A percentile compares a stretch with the other conserved stretches of the same genome.
Evolutionary conservation across 92 coral and sea anemone species (phyloP).

Genomic region (Parazoanthus swiftii): DNA sequence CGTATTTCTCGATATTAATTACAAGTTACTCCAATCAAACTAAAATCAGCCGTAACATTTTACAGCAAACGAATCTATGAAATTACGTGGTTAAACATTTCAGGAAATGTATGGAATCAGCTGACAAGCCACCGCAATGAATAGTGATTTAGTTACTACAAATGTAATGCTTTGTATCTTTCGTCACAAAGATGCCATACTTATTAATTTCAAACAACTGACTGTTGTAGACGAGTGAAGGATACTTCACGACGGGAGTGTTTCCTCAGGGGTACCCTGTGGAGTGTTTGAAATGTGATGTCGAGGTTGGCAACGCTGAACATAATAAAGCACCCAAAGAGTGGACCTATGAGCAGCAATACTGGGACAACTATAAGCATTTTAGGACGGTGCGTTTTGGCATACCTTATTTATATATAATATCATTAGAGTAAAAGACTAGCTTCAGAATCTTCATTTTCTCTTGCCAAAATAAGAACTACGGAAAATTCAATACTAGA

Average conservation of each 20-base stretch:
- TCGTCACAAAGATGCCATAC: background rate
- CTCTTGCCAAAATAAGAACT: no score
- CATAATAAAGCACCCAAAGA: slow-evolving; percentile 63
- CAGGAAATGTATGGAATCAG: no score
- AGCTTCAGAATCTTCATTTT: no score
- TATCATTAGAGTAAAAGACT: no score
- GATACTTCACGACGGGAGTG: slow-evolving; percentile 66
- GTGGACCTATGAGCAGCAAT: slow-evolving; percentile 70
- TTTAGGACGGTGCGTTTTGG: slow-evolving; percentile 59
- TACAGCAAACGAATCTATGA: no score
- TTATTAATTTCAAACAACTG: background rate
- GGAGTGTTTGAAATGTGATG: slow-evolving; percentile 81
- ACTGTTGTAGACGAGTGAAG: slow-evolving; percentile 74
- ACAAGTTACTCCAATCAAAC: no score
- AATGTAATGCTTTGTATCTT: background rate
- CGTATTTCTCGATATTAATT: no score
- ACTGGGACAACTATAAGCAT: slow-evolving; percentile 59
- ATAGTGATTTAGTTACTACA: background rate
- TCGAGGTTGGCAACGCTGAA: slow-evolving; percentile 72
- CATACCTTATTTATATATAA: background rate
- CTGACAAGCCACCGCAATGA: no score
- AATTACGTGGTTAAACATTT: no score
- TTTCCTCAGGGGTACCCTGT: slow-evolving; percentile 87
- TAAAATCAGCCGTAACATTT: no score
- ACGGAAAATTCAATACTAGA: no score